Conservation (phyloP, 2,797 vertebrate species). For the Megaceryle alcyon region DNA sequence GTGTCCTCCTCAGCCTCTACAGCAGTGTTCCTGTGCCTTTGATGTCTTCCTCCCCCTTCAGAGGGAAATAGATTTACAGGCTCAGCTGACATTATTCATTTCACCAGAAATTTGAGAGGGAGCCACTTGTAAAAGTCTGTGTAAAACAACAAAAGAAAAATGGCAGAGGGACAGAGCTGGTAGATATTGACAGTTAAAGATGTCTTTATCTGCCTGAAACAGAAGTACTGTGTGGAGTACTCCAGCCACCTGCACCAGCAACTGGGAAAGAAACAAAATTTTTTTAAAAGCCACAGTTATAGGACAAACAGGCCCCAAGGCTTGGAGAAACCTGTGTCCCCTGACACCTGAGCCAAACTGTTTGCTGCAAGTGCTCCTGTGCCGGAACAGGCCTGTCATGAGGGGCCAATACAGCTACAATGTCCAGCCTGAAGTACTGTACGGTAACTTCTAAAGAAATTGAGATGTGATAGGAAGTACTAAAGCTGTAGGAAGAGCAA, state of each 20-base stretch:
- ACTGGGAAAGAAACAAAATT: not conserved
- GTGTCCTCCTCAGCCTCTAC: not conserved
- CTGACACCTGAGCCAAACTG: not conserved
- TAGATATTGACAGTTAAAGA: slow-evolving; percentile 11
- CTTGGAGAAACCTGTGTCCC: not conserved
- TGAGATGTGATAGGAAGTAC: not conserved
- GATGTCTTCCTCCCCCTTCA: not conserved
- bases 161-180: not conserved
- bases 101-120: slow-evolving; percentile 19
- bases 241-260: not conserved
- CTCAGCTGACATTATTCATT: not conserved
- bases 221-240: not conserved
- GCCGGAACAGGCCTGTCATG: not conserved
- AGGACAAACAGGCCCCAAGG: not conserved
- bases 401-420: not conserved
- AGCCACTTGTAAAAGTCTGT: slow-evolving; percentile 16
- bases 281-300: not conserved
- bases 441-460: not conserved
- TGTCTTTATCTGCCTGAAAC: slow-evolving; percentile 38
- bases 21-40: rapidly evolving
- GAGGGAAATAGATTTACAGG: not conserved
- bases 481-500: not conserved
- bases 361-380: not conserved
- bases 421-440: rapidly evolving
- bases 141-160: slow-evolving; percentile 49